Evolutionary conservation across 1,140 invertebrate genomes (phyloP), one percentile per base, ranked within the genome.

Genomic region (Aphelinus certus): DNA sequence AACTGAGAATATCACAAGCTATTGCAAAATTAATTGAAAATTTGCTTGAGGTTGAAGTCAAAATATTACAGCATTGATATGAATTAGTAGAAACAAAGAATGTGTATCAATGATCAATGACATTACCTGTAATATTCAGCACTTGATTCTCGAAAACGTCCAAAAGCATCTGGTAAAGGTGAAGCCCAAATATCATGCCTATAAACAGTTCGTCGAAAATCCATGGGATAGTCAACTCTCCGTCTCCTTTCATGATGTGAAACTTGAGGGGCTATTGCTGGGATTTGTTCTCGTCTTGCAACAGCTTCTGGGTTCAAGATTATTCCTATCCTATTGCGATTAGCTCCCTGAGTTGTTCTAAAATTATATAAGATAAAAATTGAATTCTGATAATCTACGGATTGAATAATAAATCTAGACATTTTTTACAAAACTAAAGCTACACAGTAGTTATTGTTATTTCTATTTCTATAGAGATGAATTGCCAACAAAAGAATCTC

Each of bases 131-230:
- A 94, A 87, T 94, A 96, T 58, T 91, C 88, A 1, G 95, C 93
- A 45, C 91, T 91, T 77, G 91, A 91, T 79, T 94, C 92, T n/a
- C 94, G 87, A 77, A 90, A 92, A 48, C 92, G 85, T 10, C 91
- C 92, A 45, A 91, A 92, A 78, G 92, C 82, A 84, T 93, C 91
- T 10, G 90, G 88, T 62, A 93, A 86, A 1, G 91, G 89, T 61
- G 88, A 83, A 3, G 94, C 94, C 91, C 94, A 95, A 73, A 95
- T 84, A 82, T 93, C 92, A 68, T 92, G 88, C n/a, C 90, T 88
- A 84, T 97, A 97, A 62, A 97, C 90, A 71, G 90, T 91, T 75
- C 92, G 90, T 6, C 95, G 90, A 81, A 90, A 90, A 42, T 87
- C 86, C 49, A 81, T 81, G 43, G 87, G 81, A 77, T 83, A 82